Evolutionary conservation across 2,888 invertebrate genomes (phyloP).

Genomic region (Drosophila mulleri): DNA sequence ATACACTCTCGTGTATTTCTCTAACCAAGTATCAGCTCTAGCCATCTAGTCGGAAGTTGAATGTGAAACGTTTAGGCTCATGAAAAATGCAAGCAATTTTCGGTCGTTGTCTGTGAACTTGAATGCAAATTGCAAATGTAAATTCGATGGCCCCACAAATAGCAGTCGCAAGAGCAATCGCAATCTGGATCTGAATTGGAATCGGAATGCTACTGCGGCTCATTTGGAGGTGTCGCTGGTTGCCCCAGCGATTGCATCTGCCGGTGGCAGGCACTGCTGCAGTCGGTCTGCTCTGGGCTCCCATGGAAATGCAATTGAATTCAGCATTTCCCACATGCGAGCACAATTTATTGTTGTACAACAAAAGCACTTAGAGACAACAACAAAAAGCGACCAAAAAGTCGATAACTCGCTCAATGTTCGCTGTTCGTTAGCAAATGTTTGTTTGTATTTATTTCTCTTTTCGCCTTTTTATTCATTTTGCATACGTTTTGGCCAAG

Average conservation of each 20-base stretch:
- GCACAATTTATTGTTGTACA: constrained; percentile 47
- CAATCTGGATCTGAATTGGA: constrained; percentile 17
- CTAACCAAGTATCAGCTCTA: too few relatives aligned
- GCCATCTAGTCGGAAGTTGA: constrained; percentile 46
- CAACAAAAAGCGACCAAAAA: constrained; percentile 16
- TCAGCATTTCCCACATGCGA: constrained; percentile 41
- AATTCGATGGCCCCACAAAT: constrained; percentile 39
- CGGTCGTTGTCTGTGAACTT: constrained; percentile 42
- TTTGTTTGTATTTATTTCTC: constrained; percentile 17
- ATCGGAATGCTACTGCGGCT: constrained; percentile 15
- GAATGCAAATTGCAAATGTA: constrained; percentile 57
- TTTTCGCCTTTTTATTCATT: constrained; percentile 33
- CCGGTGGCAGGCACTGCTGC: neutral
- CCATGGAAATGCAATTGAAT: constrained; percentile 20
- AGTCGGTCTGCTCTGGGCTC: constrained; percentile 1
- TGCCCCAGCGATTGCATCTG: constrained; percentile 26
- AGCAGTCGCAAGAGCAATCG: constrained; percentile 6
- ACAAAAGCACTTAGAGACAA: constrained; percentile 40
- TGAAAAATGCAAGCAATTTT: constrained; percentile 29
- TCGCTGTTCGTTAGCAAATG: constrained; percentile 57
- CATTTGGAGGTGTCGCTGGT: constrained; percentile 41
- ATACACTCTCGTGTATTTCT: neutral
- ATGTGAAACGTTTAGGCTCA: constrained; percentile 36
- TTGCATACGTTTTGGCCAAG: constrained; percentile 52
- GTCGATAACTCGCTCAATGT: constrained; percentile 32